A percentile compares a stretch with the other conserved stretches of the same genome.
phyloP scores from a whole-genome alignment of 2,113 vertebrate genomes.

The Girardinichthys multiradiatus region DNA sequence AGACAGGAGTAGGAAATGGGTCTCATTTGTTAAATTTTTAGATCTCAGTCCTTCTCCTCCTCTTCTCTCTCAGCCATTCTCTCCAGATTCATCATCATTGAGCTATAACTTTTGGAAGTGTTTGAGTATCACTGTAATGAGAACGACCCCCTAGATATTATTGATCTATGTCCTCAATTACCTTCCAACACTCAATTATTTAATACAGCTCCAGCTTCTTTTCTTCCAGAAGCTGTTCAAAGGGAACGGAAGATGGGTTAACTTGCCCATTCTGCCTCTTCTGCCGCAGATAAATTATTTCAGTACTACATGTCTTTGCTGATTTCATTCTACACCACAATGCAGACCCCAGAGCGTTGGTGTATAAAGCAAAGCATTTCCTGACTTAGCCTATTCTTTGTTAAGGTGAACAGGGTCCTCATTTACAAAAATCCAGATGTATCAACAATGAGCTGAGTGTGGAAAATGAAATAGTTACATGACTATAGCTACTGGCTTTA shows the following conservation, averaged over 20 bases:
- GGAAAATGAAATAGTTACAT: too few relatives aligned
- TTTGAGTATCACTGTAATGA: constrained; percentile 65
- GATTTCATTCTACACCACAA: constrained; percentile 52
- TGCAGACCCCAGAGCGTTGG: background rate
- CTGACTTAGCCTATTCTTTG: constrained; percentile 1
- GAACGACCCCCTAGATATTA: constrained; percentile 70
- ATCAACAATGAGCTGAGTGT: too few relatives aligned
- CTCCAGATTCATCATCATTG: constrained; percentile 69
- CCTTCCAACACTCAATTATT: constrained; percentile 74
- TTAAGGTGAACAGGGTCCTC: constrained; percentile 19
- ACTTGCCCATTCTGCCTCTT: constrained; percentile 39
- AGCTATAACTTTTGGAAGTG: constrained; percentile 65
- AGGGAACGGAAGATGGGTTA: constrained; percentile 44
- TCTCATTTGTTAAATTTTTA: constrained; percentile 71
- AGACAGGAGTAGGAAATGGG: constrained; percentile 58
- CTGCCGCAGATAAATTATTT: constrained; percentile 50
- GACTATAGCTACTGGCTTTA: too few relatives aligned
- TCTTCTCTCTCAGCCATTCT: constrained; percentile 35
- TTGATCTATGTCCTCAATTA: constrained; percentile 78
- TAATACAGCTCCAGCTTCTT: constrained; percentile 57
- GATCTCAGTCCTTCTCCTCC: constrained; percentile 52
- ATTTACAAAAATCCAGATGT: background rate
- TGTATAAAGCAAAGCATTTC: constrained; percentile 49
- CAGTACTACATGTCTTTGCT: constrained; percentile 33
- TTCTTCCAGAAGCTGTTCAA: constrained; percentile 62